Evolutionary conservation across 2,797 vertebrate genomes (phyloP), one percentile per base, ranked within the genome.

Genomic region (Urosaurus nigricauda): DNA sequence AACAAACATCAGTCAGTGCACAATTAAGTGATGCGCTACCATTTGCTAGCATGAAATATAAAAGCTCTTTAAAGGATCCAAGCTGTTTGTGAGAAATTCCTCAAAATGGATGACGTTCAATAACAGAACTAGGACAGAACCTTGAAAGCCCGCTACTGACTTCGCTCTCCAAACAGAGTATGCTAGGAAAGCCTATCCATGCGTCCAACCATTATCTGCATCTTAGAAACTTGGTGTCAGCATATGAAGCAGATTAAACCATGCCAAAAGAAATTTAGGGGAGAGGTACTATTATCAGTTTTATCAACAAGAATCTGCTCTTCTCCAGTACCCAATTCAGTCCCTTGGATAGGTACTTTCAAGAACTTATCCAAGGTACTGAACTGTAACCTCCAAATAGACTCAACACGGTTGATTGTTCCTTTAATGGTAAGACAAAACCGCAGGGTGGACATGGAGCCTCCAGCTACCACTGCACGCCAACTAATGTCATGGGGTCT

Each of bases 401-500:
- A 29, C 32, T 68, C 13, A 68, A 11, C 65, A 68, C 5, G 32
- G 65, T 68, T 11, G 65, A 68, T 32, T 32, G 65, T 0, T 68
- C 65, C 65, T 68, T 32, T 68, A 68, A 68, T 68, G 65, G 32
- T 68, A 4, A 68, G 65, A 68, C 29, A 11, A 68, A 68, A 68
- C 0, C 4, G 0, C 65, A 68, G 29, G 32, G 13, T 68, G 65
- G 32, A 68, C 65, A 68, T 32, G 65, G 24, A 68, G 26, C 26
- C 63, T 29, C 63, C 11, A 68, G 19, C 5, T 14, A 70, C 47
- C 60, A 47, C 96, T 94, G 43, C 88, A 96, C 94, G 84, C 96
- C 96, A 87, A 96, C 95, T 92, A 97, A 97, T 92, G 95, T 96
- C 93, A 96, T 96, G 89, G 95, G 95, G 73, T 96, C 95, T 82